Conservation (phyloP, 2,888 invertebrate genomes). For the Diarsia dahlii region DNA sequence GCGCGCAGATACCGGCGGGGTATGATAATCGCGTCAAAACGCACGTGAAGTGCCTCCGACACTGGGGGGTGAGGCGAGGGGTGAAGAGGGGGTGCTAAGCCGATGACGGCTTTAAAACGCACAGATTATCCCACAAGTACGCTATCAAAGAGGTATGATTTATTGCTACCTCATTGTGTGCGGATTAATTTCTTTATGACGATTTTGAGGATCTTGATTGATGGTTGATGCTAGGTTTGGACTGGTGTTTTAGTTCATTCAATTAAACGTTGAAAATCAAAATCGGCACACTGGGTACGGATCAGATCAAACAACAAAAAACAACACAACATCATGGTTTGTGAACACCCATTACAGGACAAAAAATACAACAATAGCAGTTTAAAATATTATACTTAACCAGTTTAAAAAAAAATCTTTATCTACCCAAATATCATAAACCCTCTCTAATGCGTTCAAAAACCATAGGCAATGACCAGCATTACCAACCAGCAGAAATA, state of each 20-base stretch:
- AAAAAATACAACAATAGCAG: not conserved
- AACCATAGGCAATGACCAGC: too few relatives aligned
- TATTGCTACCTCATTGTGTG: slow-evolving; percentile 75
- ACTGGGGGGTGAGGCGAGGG: slow-evolving; percentile 52
- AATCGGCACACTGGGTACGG: too few relatives aligned
- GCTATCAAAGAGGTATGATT: slow-evolving; percentile 83
- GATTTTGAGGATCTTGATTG: slow-evolving; percentile 43
- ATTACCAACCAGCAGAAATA: too few relatives aligned
- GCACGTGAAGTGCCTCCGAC: slow-evolving; percentile 87
- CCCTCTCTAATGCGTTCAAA: too few relatives aligned
- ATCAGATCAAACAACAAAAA: too few relatives aligned
- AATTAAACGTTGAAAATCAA: too few relatives aligned
- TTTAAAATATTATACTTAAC: not conserved
- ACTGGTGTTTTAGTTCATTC: too few relatives aligned
- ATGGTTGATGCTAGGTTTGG: not conserved
- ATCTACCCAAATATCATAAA: too few relatives aligned
- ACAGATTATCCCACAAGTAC: slow-evolving; percentile 88
- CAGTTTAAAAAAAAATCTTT: too few relatives aligned
- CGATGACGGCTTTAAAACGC: slow-evolving; percentile 88
- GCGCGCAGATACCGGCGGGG: slow-evolving; percentile 88
- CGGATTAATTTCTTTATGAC: slow-evolving; percentile 66
- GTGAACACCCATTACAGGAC: too few relatives aligned
- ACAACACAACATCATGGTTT: too few relatives aligned
- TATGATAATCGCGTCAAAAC: slow-evolving; percentile 91
- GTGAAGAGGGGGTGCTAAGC: slow-evolving; percentile 78